Evolutionary conservation across 2,888 invertebrate genomes (phyloP).

Genomic region (Lasioglossum villosulum): DNA sequence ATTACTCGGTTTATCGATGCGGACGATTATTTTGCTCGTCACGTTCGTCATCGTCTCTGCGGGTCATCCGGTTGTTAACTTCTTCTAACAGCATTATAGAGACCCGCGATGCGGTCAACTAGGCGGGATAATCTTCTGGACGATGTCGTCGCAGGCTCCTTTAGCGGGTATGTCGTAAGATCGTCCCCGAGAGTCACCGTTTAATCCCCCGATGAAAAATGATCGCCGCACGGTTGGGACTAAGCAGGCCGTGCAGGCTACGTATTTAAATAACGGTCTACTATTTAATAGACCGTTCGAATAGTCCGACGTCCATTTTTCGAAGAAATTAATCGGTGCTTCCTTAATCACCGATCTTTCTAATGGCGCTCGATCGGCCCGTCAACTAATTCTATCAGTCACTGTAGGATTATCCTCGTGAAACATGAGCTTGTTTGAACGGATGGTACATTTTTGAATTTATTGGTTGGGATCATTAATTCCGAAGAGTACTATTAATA

Average conservation of each 20-base stretch:
- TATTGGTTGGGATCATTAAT: not conserved
- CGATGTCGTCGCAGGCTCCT: constrained; percentile 31
- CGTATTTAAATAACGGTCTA: constrained; percentile 23
- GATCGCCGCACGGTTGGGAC: constrained; percentile 20
- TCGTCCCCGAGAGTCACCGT: constrained; percentile 21
- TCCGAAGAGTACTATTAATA: not conserved
- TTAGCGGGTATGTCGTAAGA: constrained; percentile 35
- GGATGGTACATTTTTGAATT: not conserved
- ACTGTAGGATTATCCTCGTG: not conserved
- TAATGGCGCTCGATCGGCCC: not conserved
- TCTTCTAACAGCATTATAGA: constrained; percentile 60
- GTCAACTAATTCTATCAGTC: not conserved
- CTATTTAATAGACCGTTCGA: constrained; percentile 2
- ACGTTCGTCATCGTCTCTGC: constrained; percentile 74
- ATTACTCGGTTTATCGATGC: constrained; percentile 72
- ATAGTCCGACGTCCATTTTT: not conserved
- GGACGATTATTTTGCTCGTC: constrained; percentile 72
- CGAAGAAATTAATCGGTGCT: not conserved
- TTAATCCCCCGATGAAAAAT: constrained; percentile 61
- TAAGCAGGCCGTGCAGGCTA: not conserved
- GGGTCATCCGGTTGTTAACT: constrained; percentile 69
- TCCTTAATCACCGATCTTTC: not conserved
- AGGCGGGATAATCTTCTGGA: constrained; percentile 59
- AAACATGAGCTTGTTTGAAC: not conserved
- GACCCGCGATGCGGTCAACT: constrained; percentile 55